These are phyloP conservation scores for Cephus nigrinus DNA, from an alignment of 2,888 invertebrate genomes.

Conservation along the genomic window DNA sequence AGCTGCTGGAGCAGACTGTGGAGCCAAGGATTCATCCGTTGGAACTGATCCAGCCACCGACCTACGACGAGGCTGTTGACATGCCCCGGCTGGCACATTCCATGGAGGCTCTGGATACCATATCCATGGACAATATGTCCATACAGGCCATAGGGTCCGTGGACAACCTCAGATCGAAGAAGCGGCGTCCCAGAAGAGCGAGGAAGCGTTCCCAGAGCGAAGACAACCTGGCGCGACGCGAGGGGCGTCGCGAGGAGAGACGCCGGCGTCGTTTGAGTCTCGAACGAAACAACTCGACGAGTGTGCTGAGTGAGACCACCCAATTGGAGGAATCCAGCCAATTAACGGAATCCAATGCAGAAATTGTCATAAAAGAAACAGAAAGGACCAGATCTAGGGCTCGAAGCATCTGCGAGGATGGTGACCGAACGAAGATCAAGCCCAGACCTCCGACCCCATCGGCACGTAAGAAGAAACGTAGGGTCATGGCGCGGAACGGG, in stretches of 20 bases:
- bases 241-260: slow-evolving; percentile 49
- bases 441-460: slow-evolving; percentile 50
- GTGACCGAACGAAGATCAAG: slow-evolving; percentile 19
- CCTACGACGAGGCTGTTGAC: slow-evolving; percentile 81
- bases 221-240: slow-evolving; percentile 50
- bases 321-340: background rate
- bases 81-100: slow-evolving; percentile 75
- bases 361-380: background rate
- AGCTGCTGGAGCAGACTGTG: slow-evolving; percentile 31
- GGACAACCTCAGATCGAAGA: slow-evolving; percentile 52
- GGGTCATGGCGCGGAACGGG: slow-evolving; percentile 59
- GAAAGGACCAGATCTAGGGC: background rate
- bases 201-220: slow-evolving; percentile 51
- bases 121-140: slow-evolving; percentile 36
- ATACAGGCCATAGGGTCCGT: slow-evolving; percentile 47
- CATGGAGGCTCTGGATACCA: slow-evolving; percentile 53
- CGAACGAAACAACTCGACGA: slow-evolving; percentile 27
- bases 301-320: slow-evolving; percentile 12
- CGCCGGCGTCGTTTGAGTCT: slow-evolving; percentile 33
- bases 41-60: slow-evolving; percentile 77
- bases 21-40: slow-evolving; percentile 70
- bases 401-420: slow-evolving; percentile 26
- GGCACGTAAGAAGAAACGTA: slow-evolving; percentile 63
- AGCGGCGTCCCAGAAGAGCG: slow-evolving; percentile 41
- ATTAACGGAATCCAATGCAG: background rate